These are phyloP conservation scores for Heliconius ismenius DNA, from an alignment of 2,888 invertebrate genomes.

Conservation along the genomic window DNA sequence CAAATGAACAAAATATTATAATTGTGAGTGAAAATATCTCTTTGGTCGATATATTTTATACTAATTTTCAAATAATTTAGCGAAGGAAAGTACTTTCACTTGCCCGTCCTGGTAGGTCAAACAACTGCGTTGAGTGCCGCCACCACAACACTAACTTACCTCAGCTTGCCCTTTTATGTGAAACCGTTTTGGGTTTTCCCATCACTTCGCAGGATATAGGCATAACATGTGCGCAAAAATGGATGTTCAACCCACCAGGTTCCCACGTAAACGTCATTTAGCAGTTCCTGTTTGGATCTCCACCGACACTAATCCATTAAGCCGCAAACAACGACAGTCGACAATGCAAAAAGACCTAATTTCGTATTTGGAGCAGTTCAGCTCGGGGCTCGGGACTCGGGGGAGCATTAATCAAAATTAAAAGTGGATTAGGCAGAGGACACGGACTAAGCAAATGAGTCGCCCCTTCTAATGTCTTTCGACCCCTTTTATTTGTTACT, in stretches of 20 bases:
- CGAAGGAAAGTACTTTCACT: too few relatives aligned
- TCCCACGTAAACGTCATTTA: slow-evolving; percentile 3
- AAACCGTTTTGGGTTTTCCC: too few relatives aligned
- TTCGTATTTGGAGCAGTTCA: slow-evolving; percentile 53
- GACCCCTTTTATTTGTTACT: slow-evolving; percentile 37
- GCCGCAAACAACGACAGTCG: slow-evolving; percentile 39
- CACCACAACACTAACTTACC: background rate
- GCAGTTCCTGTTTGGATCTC: slow-evolving; percentile 23
- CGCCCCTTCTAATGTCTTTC: slow-evolving; percentile 40
- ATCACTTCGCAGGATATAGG: too few relatives aligned
- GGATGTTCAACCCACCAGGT: background rate
- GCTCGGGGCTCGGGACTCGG: slow-evolving; percentile 35
- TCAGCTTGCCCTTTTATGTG: background rate
- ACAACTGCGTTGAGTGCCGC: background rate
- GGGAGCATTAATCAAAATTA: slow-evolving; percentile 79
- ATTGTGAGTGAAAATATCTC: background rate
- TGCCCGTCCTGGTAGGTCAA: background rate
- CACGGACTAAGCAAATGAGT: slow-evolving; percentile 48
- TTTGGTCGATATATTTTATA: background rate
- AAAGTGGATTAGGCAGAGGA: slow-evolving; percentile 71
- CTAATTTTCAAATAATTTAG: background rate
- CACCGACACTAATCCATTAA: slow-evolving; percentile 37
- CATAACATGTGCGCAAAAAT: background rate
- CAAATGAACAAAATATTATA: background rate
- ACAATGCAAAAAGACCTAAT: slow-evolving; percentile 51